Conservation (phyloP, 1,140 invertebrate genomes). For the Zaprionus kolodkinae region DNA sequence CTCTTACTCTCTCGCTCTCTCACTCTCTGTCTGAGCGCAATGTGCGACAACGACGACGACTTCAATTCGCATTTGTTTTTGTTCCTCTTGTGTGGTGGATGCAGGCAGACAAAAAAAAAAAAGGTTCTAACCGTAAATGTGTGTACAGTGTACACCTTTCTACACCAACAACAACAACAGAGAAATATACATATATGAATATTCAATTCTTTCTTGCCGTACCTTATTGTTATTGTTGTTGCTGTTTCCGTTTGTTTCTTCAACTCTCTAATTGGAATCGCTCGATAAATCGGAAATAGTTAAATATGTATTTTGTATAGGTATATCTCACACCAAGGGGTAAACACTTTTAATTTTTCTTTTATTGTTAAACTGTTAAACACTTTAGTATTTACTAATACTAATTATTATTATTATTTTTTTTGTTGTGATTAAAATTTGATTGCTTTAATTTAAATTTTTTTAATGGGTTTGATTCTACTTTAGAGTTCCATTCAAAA, state of each 20-base stretch:
- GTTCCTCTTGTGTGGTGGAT: constrained; percentile 36
- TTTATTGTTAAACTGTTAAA: constrained; percentile 66
- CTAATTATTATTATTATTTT: constrained; percentile 45
- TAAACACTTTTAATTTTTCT: constrained; percentile 55
- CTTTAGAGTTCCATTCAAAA: constrained; percentile 67
- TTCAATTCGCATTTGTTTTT: constrained; percentile 52
- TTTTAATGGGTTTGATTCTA: constrained; percentile 30
- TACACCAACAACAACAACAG: neutral
- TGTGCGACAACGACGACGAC: constrained; percentile 45
- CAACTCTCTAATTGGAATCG: constrained; percentile 47
- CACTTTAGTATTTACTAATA: constrained; percentile 63
- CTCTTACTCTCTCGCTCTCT: constrained; percentile 22
- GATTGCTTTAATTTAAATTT: constrained; percentile 30
- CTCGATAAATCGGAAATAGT: constrained; percentile 26
- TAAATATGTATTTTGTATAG: neutral
- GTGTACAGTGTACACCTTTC: constrained; percentile 21
- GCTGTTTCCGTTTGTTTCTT: constrained; percentile 43
- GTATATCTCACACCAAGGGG: constrained; percentile 59
- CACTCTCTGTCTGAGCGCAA: no score
- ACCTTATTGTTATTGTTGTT: constrained; percentile 54
- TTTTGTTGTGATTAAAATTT: constrained; percentile 47
- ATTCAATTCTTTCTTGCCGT: constrained; percentile 18
- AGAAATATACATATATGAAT: no score
- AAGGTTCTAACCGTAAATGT: constrained; percentile 14
- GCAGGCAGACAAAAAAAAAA: constrained; percentile 25